phyloP scores from a whole-genome alignment of 2,113 vertebrate species.

The Pitta sordida region DNA sequence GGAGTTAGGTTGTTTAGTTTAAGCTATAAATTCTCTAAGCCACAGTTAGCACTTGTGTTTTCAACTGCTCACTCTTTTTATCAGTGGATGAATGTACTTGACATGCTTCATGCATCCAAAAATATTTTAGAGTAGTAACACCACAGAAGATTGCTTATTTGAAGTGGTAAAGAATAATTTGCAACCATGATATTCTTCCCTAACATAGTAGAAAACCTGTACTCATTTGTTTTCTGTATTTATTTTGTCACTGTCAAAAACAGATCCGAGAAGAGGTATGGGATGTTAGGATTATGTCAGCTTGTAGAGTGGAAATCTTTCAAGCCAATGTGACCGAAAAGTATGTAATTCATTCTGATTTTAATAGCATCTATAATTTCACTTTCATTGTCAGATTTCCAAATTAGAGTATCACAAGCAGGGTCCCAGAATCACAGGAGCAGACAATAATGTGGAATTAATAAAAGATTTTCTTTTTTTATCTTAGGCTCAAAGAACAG shows the following conservation, averaged over 20 bases:
- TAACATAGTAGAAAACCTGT: constrained; percentile 59
- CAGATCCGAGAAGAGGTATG: constrained; percentile 38
- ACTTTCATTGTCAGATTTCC: background rate
- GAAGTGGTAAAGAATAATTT: constrained; percentile 48
- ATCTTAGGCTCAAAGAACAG: background rate
- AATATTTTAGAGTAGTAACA: constrained; percentile 43
- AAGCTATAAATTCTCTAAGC: constrained; percentile 50
- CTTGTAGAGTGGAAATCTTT: constrained; percentile 24
- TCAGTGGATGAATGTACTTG: constrained; percentile 9
- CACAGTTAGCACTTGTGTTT: constrained; percentile 47
- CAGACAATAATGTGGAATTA: background rate
- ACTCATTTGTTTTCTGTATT: constrained; percentile 31
- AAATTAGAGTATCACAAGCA: background rate
- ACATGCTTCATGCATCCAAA: constrained; percentile 30
- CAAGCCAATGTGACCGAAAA: constrained; percentile 20
- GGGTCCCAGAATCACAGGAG: background rate
- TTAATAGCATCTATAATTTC: background rate
- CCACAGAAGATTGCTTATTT: constrained; percentile 56
- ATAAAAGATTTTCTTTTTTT: background rate
- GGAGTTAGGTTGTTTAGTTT: constrained; percentile 54
- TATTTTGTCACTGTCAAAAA: constrained; percentile 45
- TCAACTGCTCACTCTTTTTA: constrained; percentile 6
- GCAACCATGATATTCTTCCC: background rate
- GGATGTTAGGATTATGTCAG: constrained; percentile 22
- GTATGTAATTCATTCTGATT: constrained; percentile 30